Percentiles rank a stretch among this genome's conserved stretches.
Evolutionary conservation across 1,140 invertebrate species (phyloP).

Genomic region (Drosophila ficusphila): DNA sequence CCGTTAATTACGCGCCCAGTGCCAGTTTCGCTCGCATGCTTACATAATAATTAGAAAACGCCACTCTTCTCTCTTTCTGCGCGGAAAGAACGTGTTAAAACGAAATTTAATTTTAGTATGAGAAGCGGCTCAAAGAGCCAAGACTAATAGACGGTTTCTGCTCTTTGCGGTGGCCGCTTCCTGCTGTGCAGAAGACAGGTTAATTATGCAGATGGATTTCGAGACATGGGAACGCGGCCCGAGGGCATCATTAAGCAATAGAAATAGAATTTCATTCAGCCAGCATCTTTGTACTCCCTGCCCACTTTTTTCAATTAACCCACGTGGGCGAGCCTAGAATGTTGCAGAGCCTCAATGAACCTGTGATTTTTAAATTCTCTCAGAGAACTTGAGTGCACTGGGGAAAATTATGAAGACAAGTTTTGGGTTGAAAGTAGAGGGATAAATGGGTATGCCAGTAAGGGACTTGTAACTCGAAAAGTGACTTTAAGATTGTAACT

Average conservation of each 20-base stretch:
- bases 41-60: slow-evolving; percentile 77
- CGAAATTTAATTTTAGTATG: slow-evolving; percentile 78
- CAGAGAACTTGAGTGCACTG: slow-evolving; percentile 18
- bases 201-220: slow-evolving; percentile 68
- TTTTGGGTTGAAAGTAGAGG: no score
- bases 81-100: slow-evolving; percentile 76
- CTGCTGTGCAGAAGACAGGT: slow-evolving; percentile 55
- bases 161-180: slow-evolving; percentile 61
- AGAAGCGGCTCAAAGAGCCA: slow-evolving; percentile 50
- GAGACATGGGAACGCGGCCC: slow-evolving; percentile 47
- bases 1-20: slow-evolving; percentile 52
- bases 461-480: no score
- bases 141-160: slow-evolving; percentile 62
- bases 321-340: slow-evolving; percentile 20
- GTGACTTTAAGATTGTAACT: no score
- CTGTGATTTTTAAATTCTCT: slow-evolving; percentile 30
- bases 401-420: background rate
- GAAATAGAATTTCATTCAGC: slow-evolving; percentile 21
- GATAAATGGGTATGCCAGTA: no score
- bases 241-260: slow-evolving; percentile 30
- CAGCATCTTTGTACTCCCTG: slow-evolving; percentile 46
- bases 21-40: slow-evolving; percentile 76
- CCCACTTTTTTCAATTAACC: slow-evolving; percentile 40
- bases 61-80: slow-evolving; percentile 14
- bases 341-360: slow-evolving; percentile 29